These are phyloP conservation scores for Synodontis membranacea DNA, from an alignment of 2,113 vertebrate genomes.

Conservation along the genomic window DNA sequence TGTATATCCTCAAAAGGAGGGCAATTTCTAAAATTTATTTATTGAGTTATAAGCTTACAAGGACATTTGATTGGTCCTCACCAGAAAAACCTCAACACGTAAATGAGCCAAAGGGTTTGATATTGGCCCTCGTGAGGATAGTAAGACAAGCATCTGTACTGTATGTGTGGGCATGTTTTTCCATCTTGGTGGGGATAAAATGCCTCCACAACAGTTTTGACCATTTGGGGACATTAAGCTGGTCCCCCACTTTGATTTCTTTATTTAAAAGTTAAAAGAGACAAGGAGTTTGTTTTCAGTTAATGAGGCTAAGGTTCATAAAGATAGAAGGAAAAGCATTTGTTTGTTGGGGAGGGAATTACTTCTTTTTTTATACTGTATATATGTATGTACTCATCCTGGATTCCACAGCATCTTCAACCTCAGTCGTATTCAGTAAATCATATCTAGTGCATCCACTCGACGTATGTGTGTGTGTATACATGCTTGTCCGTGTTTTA, in stretches of 20 bases:
- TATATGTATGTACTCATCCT: neutral
- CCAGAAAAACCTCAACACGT: too few relatives aligned
- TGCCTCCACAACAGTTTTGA: neutral
- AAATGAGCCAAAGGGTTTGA: neutral
- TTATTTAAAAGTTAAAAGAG: neutral
- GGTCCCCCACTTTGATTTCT: slow-evolving; percentile 5
- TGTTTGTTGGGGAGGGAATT: neutral
- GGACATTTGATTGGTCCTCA: neutral
- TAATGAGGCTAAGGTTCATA: too few relatives aligned
- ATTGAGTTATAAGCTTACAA: neutral
- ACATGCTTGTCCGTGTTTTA: slow-evolving; percentile 53
- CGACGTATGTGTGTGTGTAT: slow-evolving; percentile 52
- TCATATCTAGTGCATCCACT: neutral
- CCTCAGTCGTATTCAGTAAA: neutral
- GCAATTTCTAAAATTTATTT: too few relatives aligned
- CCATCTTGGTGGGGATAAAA: neutral
- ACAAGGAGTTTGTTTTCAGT: neutral
- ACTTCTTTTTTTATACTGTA: neutral
- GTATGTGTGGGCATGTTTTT: neutral
- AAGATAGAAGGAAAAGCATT: neutral
- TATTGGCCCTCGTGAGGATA: neutral
- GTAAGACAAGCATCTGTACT: neutral
- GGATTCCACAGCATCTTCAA: neutral
- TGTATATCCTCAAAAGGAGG: neutral
- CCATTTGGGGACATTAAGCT: neutral